Conservation (phyloP, 30 jellyfish, hydroid and myxozoan genomes). For the Catostylus mosaicus region DNA sequence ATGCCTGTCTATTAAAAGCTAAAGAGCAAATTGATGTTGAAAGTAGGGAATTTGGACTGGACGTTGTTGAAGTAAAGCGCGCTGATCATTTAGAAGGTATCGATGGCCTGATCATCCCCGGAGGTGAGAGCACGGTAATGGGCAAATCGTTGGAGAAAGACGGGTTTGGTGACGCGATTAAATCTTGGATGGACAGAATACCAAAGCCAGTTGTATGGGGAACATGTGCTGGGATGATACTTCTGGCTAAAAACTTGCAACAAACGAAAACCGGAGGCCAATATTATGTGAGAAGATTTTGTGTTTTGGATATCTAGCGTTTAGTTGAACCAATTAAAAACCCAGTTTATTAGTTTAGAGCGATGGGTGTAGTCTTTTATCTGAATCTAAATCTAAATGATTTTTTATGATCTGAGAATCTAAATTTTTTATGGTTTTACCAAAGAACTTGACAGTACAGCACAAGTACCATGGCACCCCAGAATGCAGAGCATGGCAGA, state of each 20-base stretch:
- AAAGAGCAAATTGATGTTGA: not conserved
- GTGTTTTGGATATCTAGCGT: too few relatives aligned
- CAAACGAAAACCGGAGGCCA: conserved; percentile 80
- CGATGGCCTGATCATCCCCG: conserved; percentile 89
- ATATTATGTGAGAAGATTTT: conserved; percentile 65
- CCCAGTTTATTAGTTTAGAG: too few relatives aligned
- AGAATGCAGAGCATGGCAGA: too few relatives aligned
- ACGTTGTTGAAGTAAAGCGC: conserved; percentile 52
- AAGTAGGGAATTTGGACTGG: not conserved
- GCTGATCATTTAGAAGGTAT: conserved; percentile 58
- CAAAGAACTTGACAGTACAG: too few relatives aligned
- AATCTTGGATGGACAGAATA: conserved; percentile 43
- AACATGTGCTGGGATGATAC: conserved; percentile 94
- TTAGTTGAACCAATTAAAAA: too few relatives aligned
- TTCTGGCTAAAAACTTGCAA: conserved; percentile 77
- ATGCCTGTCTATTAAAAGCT: conserved; percentile 58
- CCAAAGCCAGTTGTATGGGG: conserved; percentile 90
- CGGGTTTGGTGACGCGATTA: conserved; percentile 69
- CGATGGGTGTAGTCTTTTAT: too few relatives aligned
- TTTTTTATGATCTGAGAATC: too few relatives aligned
- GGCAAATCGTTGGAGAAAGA: conserved; percentile 51
- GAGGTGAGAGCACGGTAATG: conserved; percentile 98
- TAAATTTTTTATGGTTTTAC: too few relatives aligned
- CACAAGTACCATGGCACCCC: too few relatives aligned
- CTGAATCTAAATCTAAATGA: too few relatives aligned